Percentiles rank a stretch among this genome's conserved stretches.
These are phyloP conservation scores for Pelobates fuscus DNA, from an alignment of 2,113 vertebrate genomes.

Conservation along the genomic window DNA sequence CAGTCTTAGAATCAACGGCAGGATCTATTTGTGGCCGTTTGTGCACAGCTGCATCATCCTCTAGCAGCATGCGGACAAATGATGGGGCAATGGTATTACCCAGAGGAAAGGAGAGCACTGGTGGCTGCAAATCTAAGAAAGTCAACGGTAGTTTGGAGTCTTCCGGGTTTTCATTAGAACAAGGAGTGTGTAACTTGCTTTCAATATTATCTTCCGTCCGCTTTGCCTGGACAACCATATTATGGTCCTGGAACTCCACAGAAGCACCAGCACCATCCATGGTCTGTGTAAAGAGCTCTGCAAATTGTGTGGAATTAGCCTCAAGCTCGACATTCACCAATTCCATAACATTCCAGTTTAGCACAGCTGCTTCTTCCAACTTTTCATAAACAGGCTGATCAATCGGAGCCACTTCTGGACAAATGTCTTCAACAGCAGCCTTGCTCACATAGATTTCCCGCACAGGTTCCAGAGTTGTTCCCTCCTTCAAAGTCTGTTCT, in stretches of 20 bases:
- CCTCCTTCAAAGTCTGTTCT: neutral
- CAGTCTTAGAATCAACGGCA: neutral
- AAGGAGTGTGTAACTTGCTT: too few species aligned
- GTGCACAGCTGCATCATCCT: neutral
- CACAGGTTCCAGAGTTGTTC: neutral
- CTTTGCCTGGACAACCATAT: too few species aligned
- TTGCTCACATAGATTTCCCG: neutral
- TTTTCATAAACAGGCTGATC: too few species aligned
- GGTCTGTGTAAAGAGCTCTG: neutral
- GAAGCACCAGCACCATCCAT: neutral
- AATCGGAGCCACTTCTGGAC: neutral
- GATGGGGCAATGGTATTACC: too few species aligned
- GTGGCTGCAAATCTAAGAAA: neutral
- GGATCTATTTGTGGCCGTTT: neutral
- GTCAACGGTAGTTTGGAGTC: neutral
- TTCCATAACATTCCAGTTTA: neutral
- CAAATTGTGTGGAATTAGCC: neutral
- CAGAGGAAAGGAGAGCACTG: too few species aligned
- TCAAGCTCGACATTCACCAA: neutral
- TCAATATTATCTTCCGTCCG: too few species aligned
- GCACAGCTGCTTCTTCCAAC: neutral
- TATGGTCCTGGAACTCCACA: neutral
- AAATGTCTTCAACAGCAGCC: neutral
- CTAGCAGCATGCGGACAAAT: neutral
- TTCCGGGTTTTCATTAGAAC: neutral